Base-by-base conservation (phyloP, 1,140 invertebrate species). In the Liolophura sinensis region DNA sequence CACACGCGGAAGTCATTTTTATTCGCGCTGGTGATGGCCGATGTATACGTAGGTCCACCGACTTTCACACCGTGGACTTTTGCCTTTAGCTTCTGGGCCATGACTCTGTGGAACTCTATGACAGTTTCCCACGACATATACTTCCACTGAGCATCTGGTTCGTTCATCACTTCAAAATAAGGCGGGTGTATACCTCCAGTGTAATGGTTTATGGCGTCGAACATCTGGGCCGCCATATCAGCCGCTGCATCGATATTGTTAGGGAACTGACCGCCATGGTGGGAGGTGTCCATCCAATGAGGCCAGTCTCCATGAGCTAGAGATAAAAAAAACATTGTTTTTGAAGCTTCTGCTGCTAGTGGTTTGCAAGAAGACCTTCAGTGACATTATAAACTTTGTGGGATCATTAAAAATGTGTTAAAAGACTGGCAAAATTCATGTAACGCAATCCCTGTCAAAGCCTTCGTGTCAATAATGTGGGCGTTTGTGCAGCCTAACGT, bases 201-300 rank as follows among this genome's bases (percentile, higher is more conserved):
- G 9, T 40, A 9, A 40, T 9, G 3, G 31, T 40, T 3, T 3
- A 40, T 40, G 31, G 31, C 31, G 3, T 40, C 31, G 3, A 40
- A 9, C 58, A 1, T 0, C 12, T 58, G 22, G 0, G 58, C 24
- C 5, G 58, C 20, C 22, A 65, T 58, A 40, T 65, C 63, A 9
- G 55, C 14, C 0, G n/a, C 63, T 5, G 63, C 63, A 24, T 65
- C 63, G 16, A 65, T n/a, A 51, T 65, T 65, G 22, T 65, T 56
- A 1, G 63, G 63, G 40, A 65, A 65, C 7, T 49, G 51, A 15
- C 63, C 63, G 12, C 63, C 63, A 22, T 65, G 57, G 4, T 57
- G 22, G 11, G 63, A 58, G 14, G 46, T 65, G 18, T 57, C 7
- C 55, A 65, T 59, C 63, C 63, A 65, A 31, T 50, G n/a, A 12